A percentile compares a stretch with the other conserved stretches of the same genome.
Evolutionary conservation across 2,797 vertebrate species (phyloP).

Genomic region (Sebastes kiyomatsui): DNA sequence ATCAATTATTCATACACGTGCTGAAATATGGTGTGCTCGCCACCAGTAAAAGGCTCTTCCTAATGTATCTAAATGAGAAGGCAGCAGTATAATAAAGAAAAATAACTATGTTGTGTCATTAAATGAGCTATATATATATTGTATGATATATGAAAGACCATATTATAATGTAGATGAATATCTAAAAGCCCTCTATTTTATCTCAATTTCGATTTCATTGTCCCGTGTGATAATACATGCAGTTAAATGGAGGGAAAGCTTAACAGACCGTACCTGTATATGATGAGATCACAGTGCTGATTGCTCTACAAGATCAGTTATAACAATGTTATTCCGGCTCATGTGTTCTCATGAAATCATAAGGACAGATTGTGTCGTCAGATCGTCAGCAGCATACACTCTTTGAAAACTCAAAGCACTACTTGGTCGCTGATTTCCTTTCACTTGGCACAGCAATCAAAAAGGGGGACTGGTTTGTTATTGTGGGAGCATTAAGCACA

Average conservation of each 20-base stretch:
- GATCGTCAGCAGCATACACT: neutral
- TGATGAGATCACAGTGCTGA: neutral
- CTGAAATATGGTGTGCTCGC: slow-evolving; percentile 39
- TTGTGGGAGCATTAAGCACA: slow-evolving; percentile 26
- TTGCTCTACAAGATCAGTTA: slow-evolving; percentile 7
- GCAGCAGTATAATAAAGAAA: neutral
- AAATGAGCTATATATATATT: neutral
- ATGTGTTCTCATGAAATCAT: neutral
- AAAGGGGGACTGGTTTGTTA: slow-evolving; percentile 32
- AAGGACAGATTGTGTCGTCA: neutral
- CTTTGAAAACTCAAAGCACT: no score
- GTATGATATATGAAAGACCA: neutral
- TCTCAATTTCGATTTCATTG: neutral
- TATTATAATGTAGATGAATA: neutral
- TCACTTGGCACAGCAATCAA: slow-evolving; percentile 18
- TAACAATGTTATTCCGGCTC: neutral
- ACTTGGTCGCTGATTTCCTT: neutral
- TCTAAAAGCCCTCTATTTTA: neutral
- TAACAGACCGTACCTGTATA: neutral
- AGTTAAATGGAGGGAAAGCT: neutral
- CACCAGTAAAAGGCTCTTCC: neutral
- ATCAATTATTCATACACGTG: slow-evolving; percentile 67
- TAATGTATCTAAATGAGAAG: slow-evolving; percentile 5
- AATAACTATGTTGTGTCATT: neutral
- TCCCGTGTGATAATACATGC: neutral